Conservation (phyloP, 2,888 invertebrate species). For the Oxytorus armatus region DNA sequence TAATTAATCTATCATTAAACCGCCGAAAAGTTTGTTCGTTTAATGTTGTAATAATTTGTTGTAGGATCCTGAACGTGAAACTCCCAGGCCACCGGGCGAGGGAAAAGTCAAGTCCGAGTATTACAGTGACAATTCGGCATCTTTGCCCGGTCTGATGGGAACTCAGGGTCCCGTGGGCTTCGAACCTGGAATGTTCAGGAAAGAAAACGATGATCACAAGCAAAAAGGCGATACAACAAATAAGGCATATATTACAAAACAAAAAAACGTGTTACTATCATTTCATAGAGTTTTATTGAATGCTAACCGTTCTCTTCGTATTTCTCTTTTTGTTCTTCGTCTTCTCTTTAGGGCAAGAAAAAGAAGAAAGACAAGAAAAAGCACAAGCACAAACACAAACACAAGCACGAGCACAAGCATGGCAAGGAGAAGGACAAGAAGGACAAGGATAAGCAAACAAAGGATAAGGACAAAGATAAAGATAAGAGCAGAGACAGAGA, state of each 20-base stretch:
- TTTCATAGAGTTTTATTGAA: too few relatives aligned
- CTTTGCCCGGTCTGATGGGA: constrained; percentile 90
- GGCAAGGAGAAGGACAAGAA: constrained; percentile 91
- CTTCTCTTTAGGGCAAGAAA: constrained; percentile 85
- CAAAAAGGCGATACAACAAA: constrained; percentile 86
- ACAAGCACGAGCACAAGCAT: constrained; percentile 86
- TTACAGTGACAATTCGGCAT: constrained; percentile 92
- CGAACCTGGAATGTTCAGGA: constrained; percentile 93
- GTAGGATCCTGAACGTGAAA: constrained; percentile 74
- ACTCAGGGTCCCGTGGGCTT: constrained; percentile 91
- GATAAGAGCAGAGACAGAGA: constrained; percentile 85
- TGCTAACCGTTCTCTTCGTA: neutral
- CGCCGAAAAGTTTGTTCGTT: neutral
- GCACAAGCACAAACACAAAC: constrained; percentile 87
- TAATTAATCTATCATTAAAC: too few relatives aligned
- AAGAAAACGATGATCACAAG: constrained; percentile 85
- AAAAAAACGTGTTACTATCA: neutral
- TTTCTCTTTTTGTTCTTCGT: constrained; percentile 45
- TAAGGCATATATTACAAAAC: constrained; percentile 84
- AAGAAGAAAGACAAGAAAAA: constrained; percentile 96
- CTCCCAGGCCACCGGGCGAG: constrained; percentile 72
- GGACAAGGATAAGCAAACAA: constrained; percentile 87
- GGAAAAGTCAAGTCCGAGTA: constrained; percentile 88
- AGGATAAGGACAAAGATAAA: constrained; percentile 84
- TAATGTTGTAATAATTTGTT: constrained; percentile 6